Evolutionary conservation across 2,113 vertebrate species (phyloP).

Genomic region (Hylia prasina): DNA sequence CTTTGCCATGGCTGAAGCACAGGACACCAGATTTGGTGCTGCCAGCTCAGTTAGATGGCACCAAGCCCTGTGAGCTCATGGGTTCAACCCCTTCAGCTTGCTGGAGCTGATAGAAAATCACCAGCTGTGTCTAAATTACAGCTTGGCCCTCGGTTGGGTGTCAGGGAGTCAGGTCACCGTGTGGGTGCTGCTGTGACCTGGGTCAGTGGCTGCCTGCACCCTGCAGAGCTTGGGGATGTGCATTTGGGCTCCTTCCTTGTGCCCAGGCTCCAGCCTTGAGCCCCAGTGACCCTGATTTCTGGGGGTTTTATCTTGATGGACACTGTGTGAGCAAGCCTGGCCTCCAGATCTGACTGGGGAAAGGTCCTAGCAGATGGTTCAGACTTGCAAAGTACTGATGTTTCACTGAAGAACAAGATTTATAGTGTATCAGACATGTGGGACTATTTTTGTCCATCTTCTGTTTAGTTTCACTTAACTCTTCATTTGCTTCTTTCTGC

Average conservation of each 20-base stretch:
- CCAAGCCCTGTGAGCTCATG: neutral
- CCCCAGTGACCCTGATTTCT: neutral
- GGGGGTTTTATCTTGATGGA: neutral
- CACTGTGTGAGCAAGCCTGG: neutral
- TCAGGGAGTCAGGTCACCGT: neutral
- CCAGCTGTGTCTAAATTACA: neutral
- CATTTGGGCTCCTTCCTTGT: neutral
- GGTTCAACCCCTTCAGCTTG: neutral
- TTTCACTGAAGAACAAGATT: neutral
- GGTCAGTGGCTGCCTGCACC: neutral
- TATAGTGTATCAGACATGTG: fast-evolving
- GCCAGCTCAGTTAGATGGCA: neutral
- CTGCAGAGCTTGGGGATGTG: neutral
- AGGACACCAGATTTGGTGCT: neutral
- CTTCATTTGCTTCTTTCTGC: neutral
- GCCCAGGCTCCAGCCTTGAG: neutral
- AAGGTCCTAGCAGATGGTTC: neutral
- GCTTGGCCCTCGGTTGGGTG: neutral
- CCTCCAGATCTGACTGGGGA: neutral
- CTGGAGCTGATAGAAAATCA: slow-evolving; percentile 2
- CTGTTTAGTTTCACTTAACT: neutral
- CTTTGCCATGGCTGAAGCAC: neutral
- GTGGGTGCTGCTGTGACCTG: neutral
- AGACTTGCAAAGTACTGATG: neutral
- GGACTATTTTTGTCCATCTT: neutral